phyloP scores from a whole-genome alignment of 2,888 invertebrate genomes.

The Pandemis cinnamomeana region DNA sequence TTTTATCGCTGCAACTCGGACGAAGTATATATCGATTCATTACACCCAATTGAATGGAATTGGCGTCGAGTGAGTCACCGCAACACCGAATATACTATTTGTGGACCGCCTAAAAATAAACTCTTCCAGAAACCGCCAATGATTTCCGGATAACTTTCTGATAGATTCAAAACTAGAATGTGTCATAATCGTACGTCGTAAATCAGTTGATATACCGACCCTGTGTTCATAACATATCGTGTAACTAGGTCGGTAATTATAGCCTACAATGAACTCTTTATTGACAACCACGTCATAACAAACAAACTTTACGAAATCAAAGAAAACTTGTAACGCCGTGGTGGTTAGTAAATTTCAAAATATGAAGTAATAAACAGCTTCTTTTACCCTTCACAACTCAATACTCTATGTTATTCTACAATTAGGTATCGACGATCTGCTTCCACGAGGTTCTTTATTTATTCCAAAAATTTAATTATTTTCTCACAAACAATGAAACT shows the following conservation, averaged over 20 bases:
- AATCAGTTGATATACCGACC: neutral
- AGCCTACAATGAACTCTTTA: neutral
- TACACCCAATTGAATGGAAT: constrained; percentile 62
- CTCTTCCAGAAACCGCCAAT: constrained; percentile 30
- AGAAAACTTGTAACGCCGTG: no score
- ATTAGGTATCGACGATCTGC: no score
- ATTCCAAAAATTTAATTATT: no score
- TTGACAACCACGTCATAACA: no score
- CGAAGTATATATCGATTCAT: constrained; percentile 67
- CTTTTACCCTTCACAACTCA: no score
- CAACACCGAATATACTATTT: constrained; percentile 30
- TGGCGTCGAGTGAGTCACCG: constrained; percentile 58
- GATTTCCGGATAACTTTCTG: constrained; percentile 32
- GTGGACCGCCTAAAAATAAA: constrained; percentile 24
- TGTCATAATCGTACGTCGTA: constrained; percentile 1
- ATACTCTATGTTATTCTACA: no score
- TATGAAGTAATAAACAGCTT: no score
- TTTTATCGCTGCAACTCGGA: constrained; percentile 57
- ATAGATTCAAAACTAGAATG: neutral
- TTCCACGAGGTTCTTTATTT: no score
- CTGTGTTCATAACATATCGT: neutral
- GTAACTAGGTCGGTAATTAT: neutral
- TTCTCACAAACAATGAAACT: no score
- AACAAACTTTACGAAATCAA: no score
- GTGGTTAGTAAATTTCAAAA: no score